Base-by-base conservation (phyloP, 2,888 invertebrate genomes). In the Trisateles emortualis region DNA sequence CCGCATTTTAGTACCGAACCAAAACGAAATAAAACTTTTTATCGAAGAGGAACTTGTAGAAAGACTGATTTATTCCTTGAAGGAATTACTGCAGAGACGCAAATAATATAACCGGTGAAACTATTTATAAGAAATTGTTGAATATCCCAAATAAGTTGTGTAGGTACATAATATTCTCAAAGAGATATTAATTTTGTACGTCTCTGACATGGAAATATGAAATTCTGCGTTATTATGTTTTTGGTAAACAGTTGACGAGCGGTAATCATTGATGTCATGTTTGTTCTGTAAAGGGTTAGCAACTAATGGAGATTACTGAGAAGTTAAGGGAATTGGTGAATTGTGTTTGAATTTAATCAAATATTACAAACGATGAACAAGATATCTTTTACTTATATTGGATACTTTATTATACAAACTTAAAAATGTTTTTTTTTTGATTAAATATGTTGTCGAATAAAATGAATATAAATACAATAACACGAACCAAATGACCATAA, bases 1-100 rank as follows among this genome's bases (percentile, higher is more conserved):
- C 48, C 38, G 16, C 45, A n/a, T n/a, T n/a, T n/a, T n/a, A 46
- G 53, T 60, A 64, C 52, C 3, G 19, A 30, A 59, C 53, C 51
- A 52, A 59, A 59, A 53, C 55, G 51, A 32, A 64, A 59, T 53
- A 43, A 68, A 66, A 68, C 65, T 64, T 64, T 59, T 55, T 59
- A 51, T 56, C 38, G 42, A 53, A 68, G 52, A 50, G 46, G 42
- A 68, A 51, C 44, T 58, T 50, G 10, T 38, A 29, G 41, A 55
- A 64, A 62, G 49, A 59, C 53, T 47, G 60, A 68, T 67, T 67
- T 68, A 68, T 67, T 52, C 53, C 57, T 64, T 68, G 30, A 50
- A 57, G 42, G 42, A 57, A 60, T 57, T 57, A 52, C 44, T 35
- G 1, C 10, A 44, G n/a, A 48, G 32, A 68, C 66, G 59, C 57